Percentiles rank a stretch among this genome's conserved stretches.
phyloP scores from a whole-genome alignment of 2,797 vertebrate species.

The Schizopygopsis malacanthus region DNA sequence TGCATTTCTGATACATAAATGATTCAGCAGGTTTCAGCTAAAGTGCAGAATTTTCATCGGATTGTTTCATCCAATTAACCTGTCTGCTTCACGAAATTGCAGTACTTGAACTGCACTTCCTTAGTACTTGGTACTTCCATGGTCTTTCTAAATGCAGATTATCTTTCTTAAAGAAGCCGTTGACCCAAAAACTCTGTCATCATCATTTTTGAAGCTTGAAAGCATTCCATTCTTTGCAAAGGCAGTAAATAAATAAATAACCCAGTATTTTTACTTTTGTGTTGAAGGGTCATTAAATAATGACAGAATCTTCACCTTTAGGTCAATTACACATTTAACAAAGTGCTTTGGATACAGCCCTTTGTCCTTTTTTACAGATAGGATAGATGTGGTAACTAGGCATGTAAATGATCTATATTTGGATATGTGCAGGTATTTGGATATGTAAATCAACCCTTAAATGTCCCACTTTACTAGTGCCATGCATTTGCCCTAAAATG shows the following conservation, averaged over 20 bases:
- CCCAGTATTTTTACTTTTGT: background rate
- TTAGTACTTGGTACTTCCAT: background rate
- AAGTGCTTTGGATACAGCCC: background rate
- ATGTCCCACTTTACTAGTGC: slow-evolving; percentile 1
- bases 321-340: slow-evolving; percentile 1
- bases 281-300: background rate
- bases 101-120: background rate
- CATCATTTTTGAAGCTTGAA: background rate
- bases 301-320: background rate
- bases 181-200: background rate
- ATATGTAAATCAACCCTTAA: slow-evolving; percentile 39
- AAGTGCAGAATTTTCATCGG: background rate
- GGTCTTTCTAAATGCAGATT: slow-evolving; percentile 1
- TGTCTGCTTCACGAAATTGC: background rate
- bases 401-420: slow-evolving; percentile 21
- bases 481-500: background rate
- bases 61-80: background rate
- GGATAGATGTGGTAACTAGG: background rate
- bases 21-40: background rate
- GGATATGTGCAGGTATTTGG: slow-evolving; percentile 33
- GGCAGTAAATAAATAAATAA: background rate
- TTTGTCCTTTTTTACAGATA: background rate
- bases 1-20: slow-evolving; percentile 16
- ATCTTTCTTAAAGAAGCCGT: background rate
- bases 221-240: background rate